Conservation (phyloP, 1,140 invertebrate genomes). For the Drosophila punjabiensis region DNA sequence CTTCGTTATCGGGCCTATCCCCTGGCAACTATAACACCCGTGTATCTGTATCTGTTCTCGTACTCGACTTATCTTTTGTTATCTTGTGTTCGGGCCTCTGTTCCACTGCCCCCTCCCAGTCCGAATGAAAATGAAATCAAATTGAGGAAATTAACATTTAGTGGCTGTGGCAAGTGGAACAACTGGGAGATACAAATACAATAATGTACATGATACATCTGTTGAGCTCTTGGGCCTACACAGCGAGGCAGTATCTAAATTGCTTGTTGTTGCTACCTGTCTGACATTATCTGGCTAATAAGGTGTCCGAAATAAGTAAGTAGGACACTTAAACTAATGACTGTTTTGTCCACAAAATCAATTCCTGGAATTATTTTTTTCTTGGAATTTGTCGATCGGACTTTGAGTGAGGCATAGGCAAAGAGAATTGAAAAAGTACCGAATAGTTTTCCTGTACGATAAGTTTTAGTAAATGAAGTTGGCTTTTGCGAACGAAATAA, state of each 20-base stretch:
- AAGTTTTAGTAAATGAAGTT: too few relatives aligned
- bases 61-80: slow-evolving; percentile 27
- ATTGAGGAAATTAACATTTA: slow-evolving; percentile 82
- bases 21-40: slow-evolving; percentile 19
- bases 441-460: too few relatives aligned
- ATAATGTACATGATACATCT: slow-evolving; percentile 20
- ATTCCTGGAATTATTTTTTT: too few relatives aligned
- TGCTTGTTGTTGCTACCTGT: slow-evolving; percentile 49
- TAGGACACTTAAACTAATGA: too few relatives aligned
- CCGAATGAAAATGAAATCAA: slow-evolving; percentile 64
- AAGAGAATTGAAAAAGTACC: too few relatives aligned
- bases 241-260: slow-evolving; percentile 21
- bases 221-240: slow-evolving; percentile 9
- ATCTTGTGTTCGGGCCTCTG: slow-evolving; percentile 16
- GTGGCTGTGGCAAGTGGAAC: slow-evolving; percentile 50
- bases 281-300: slow-evolving; percentile 41
- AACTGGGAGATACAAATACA: slow-evolving; percentile 40
- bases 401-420: too few relatives aligned
- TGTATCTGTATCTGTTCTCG: slow-evolving; percentile 14
- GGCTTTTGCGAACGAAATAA: too few relatives aligned
- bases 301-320: too few relatives aligned
- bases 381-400: too few relatives aligned
- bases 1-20: slow-evolving; percentile 10
- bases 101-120: slow-evolving; percentile 13
- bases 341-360: too few relatives aligned